Evolutionary conservation across 2,888 invertebrate genomes (phyloP), one percentile per base, ranked within the genome.

Genomic region (Lordiphosa andalusiaca): DNA sequence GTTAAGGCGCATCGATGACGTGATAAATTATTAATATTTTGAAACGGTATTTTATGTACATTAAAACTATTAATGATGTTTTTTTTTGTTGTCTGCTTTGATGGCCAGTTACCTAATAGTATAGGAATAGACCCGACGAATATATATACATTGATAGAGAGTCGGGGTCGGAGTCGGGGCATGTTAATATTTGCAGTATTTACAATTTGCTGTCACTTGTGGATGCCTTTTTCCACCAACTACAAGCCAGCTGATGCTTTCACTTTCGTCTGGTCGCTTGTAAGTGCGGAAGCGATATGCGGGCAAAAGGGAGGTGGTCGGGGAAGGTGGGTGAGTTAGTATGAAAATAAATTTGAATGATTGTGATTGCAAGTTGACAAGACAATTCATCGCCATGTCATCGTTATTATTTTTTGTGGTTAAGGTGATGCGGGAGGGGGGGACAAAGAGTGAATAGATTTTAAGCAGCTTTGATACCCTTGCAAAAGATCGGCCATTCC

Each of bases 201-300:
- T 81, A 81, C 78, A 77, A 42, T 54, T 61, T 49, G 54, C 48
- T 49, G 25, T 6, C 25, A 25, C 30, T 57, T 41, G 40, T 40
- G 10, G n/a, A n/a, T 25, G 41, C 38, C 16, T 53, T 42, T 39
- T 37, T 49, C 63, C 57, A 49, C 51, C 39, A 48, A 58, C 51
- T 49, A 33, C 7, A 7, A 25, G 30, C 30, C 30, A 10, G 30
- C 30, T 39, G 63, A 62, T 68, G 86, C 86, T 84, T 84, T 84
- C 83, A 84, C 83, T 84, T 84, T 84, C 65, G 54, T 57, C 60
- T 59, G 48, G 47, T 52, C 56, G 53, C 51, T 55, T 36, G 37
- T 51, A 56, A 30, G 63, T 56, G 38, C 78, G 84, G 71, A 81
- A 76, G 57, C 67, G 53, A 40, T 47, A 37, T 38, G 69, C n/a